Conservation (phyloP, 2,888 invertebrate genomes). For the Desoria tigrina region DNA sequence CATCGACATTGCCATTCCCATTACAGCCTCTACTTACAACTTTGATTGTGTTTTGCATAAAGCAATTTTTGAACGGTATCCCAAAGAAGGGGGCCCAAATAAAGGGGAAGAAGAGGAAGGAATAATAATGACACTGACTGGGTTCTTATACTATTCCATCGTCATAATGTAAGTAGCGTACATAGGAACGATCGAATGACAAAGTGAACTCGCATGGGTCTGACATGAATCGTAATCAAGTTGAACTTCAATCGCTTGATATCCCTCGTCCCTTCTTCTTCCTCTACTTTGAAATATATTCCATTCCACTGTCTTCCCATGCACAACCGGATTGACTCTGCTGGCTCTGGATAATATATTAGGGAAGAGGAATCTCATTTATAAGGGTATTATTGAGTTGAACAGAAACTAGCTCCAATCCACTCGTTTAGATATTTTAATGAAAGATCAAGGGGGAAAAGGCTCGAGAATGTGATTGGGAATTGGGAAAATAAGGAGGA, state of each 20-base stretch:
- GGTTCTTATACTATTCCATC: too few relatives aligned
- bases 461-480: too few relatives aligned
- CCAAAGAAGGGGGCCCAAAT: slow-evolving; percentile 20
- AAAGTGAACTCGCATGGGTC: slow-evolving; percentile 30
- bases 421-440: too few relatives aligned
- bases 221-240: slow-evolving; percentile 44
- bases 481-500: too few relatives aligned
- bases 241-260: slow-evolving; percentile 22
- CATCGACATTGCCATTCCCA: slow-evolving; percentile 7
- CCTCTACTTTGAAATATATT: not conserved
- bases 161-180: slow-evolving; percentile 4
- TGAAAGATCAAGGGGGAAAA: too few relatives aligned
- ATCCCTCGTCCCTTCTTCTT: not conserved
- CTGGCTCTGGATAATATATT: not conserved
- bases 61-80: slow-evolving; percentile 9
- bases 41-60: slow-evolving; percentile 25
- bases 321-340: not conserved
- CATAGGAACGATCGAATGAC: slow-evolving; percentile 27
- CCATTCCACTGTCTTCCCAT: not conserved
- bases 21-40: slow-evolving; percentile 9
- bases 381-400: too few relatives aligned
- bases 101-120: slow-evolving; percentile 19
- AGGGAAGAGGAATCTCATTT: too few relatives aligned
- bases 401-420: too few relatives aligned
- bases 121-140: slow-evolving; percentile 22